phyloP scores from a whole-genome alignment of 2,888 invertebrate species.

The Augochlorella aurata region DNA sequence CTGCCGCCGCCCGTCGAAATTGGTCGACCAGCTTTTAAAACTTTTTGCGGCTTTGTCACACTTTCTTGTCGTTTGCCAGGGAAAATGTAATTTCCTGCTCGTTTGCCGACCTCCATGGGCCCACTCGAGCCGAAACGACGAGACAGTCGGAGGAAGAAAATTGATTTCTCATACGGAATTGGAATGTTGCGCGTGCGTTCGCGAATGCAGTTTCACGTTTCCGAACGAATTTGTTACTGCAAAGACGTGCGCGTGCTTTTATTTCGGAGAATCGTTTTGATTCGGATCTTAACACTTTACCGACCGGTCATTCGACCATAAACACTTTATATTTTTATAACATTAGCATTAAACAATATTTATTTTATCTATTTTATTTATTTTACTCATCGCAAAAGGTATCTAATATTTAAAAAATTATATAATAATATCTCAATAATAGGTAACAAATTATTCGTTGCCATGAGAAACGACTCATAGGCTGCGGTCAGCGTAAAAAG shows the following conservation, averaged over 20 bases:
- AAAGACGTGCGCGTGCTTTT: neutral
- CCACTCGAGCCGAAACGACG: neutral
- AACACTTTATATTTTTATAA: no score
- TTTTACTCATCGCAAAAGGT: no score
- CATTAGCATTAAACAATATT: no score
- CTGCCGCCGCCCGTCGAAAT: slow-evolving; percentile 28
- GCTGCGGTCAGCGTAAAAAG: no score
- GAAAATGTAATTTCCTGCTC: slow-evolving; percentile 19
- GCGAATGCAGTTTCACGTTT: neutral
- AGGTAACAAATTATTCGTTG: no score
- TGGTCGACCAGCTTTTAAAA: slow-evolving; percentile 40
- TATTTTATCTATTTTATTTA: no score
- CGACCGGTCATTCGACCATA: no score
- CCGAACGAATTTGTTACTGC: neutral
- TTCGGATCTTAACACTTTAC: no score
- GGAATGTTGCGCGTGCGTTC: neutral
- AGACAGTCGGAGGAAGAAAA: neutral
- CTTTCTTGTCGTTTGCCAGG: slow-evolving; percentile 17
- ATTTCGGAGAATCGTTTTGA: no score
- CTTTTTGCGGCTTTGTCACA: slow-evolving; percentile 36
- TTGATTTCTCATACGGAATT: neutral
- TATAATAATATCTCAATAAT: no score
- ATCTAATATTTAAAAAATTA: no score
- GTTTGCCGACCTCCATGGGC: neutral
- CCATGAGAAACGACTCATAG: no score